phyloP scores from a whole-genome alignment of 2,888 invertebrate species.

The Seira ritae region DNA sequence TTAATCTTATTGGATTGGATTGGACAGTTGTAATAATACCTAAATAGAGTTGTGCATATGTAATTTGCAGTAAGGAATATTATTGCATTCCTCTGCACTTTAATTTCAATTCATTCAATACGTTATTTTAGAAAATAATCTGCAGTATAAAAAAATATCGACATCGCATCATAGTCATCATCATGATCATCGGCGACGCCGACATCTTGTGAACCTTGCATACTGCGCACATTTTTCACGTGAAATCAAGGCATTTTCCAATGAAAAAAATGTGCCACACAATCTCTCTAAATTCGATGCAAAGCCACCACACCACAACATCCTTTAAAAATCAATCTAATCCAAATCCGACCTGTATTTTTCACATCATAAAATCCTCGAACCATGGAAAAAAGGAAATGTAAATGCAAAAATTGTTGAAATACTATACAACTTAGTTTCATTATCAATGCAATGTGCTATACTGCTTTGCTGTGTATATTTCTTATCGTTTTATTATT shows the following conservation, averaged over 20 bases:
- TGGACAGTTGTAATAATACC: background rate
- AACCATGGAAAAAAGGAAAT: background rate
- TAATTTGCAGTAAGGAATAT: too few relatives aligned
- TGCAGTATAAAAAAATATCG: background rate
- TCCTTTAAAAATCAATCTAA: background rate
- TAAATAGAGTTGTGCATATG: too few relatives aligned
- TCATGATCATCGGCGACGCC: background rate
- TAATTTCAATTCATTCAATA: background rate
- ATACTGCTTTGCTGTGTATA: too few relatives aligned
- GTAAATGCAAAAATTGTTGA: background rate
- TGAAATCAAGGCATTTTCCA: background rate
- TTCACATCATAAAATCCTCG: background rate
- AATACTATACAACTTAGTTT: background rate
- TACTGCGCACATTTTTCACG: slow-evolving; percentile 13
- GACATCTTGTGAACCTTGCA: background rate
- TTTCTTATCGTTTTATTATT: background rate
- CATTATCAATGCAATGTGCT: too few relatives aligned
- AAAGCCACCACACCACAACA: too few relatives aligned
- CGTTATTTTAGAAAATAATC: background rate
- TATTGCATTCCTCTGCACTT: background rate
- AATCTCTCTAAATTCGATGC: too few relatives aligned
- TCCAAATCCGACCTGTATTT: background rate
- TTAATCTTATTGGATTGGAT: background rate
- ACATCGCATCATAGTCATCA: background rate
- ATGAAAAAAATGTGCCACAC: background rate